Evolutionary conservation across 2,113 vertebrate genomes (phyloP).

Genomic region (Apteryx owenii): DNA sequence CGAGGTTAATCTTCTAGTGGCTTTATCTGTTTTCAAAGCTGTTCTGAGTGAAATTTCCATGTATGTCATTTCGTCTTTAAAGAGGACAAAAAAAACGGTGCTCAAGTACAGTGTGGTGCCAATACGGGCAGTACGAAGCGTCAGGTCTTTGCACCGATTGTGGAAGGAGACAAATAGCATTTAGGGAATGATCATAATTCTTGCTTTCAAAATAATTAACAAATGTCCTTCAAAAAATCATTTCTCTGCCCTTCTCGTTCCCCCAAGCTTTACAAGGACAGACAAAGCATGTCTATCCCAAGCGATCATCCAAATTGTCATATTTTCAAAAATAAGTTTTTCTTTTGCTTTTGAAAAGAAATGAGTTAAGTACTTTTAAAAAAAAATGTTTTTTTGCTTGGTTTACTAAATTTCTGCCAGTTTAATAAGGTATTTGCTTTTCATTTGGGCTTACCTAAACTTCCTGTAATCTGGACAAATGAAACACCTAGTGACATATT

Average conservation of each 20-base stretch:
- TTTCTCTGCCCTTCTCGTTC: not conserved
- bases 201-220: not conserved
- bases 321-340: not conserved
- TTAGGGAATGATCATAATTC: not conserved
- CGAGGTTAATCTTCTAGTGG: not conserved
- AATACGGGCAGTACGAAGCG: not conserved
- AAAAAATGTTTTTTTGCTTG: not conserved
- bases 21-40: not conserved
- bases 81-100: not conserved
- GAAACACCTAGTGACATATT: not conserved
- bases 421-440: not conserved
- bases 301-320: not conserved
- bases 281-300: not conserved
- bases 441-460: not conserved
- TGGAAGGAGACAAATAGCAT: not conserved
- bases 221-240: not conserved
- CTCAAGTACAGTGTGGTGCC: not conserved
- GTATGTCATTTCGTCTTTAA: not conserved
- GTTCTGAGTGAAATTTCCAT: not conserved
- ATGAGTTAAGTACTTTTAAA: not conserved
- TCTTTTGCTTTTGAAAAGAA: not conserved
- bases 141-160: not conserved
- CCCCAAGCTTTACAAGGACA: not conserved
- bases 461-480: not conserved
- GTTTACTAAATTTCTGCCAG: not conserved